Evolutionary conservation across 2,888 invertebrate species (phyloP), one percentile per base, ranked within the genome.

Genomic region (Watsonalla binaria): DNA sequence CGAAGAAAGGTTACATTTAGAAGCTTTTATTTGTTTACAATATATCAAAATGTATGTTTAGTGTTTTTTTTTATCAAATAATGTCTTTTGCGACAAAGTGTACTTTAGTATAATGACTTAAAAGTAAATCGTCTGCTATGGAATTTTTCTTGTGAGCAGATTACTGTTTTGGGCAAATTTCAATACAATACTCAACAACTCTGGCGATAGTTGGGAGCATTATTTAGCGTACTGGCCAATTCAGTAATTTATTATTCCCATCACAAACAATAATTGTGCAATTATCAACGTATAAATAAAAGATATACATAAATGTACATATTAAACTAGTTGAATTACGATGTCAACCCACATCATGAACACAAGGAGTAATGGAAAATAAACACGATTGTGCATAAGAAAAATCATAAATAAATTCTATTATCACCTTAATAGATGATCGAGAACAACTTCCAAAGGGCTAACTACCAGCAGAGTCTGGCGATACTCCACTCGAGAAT

Each of bases 371-470:
- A 73, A 72, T 62, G 75, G 78, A 77, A 70, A 72, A 72, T 67
- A 78, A 80, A 80, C 80, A 84, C 83, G 82, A 87, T 89, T 90
- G 87, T 87, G 88, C 82, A 85, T 81, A 86, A 77, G 83, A 82
- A 78, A 76, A 78, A 65, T 70, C 63, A 67, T 72, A 80, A 78
- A 80, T 82, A 84, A 66, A 69, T 64, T 76, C 84, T 87, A 86
- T 88, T 88, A 89, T 89, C 89, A 88, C 87, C 80, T 84, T 80
- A 83, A 67, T 67, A 66, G 65, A 84, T 82, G 60, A 63, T 57
- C 53, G 60, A 60, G 54, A 57, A 76, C 53, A 51, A 59, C 64
- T 80, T 82, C 62, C 52, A 61, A 51, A 51, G 49, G 61, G 65
- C 72, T 66, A 65, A 71, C 76, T 55, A 53, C 55, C 65, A 66